Evolutionary conservation across 1,140 invertebrate species (phyloP).

Genomic region (Trinorchestia longiramus): DNA sequence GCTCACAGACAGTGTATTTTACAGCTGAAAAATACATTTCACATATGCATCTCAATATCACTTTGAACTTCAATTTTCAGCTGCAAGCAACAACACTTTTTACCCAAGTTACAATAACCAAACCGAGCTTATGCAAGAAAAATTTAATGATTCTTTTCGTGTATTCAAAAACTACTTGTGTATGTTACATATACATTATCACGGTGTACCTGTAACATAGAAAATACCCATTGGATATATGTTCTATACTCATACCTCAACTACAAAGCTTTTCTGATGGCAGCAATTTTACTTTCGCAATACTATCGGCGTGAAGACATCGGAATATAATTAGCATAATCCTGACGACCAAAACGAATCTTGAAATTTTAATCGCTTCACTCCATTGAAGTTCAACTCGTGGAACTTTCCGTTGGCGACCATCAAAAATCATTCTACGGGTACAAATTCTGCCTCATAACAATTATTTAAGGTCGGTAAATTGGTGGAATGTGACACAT

Average conservation of each 20-base stretch:
- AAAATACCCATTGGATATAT: background rate
- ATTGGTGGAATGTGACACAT: background rate
- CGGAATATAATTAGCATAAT: background rate
- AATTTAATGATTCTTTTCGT: background rate
- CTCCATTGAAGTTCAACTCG: background rate
- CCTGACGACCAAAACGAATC: background rate
- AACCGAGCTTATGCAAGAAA: background rate
- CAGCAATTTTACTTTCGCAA: conserved; percentile 4
- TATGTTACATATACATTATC: background rate
- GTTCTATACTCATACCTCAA: background rate
- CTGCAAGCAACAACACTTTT: background rate
- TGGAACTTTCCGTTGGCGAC: background rate
- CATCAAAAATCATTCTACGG: background rate
- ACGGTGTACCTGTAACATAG: background rate
- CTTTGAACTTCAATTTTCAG: background rate
- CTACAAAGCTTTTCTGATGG: background rate
- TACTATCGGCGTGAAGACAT: background rate
- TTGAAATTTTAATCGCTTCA: background rate
- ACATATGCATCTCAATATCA: background rate
- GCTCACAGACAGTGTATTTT: background rate
- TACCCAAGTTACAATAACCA: background rate
- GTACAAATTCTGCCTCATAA: background rate
- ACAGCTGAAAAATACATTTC: background rate
- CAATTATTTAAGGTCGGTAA: background rate
- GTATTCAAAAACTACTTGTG: background rate